Evolutionary conservation across 2,888 invertebrate genomes (phyloP).

Genomic region (Tiphia femorata): DNA sequence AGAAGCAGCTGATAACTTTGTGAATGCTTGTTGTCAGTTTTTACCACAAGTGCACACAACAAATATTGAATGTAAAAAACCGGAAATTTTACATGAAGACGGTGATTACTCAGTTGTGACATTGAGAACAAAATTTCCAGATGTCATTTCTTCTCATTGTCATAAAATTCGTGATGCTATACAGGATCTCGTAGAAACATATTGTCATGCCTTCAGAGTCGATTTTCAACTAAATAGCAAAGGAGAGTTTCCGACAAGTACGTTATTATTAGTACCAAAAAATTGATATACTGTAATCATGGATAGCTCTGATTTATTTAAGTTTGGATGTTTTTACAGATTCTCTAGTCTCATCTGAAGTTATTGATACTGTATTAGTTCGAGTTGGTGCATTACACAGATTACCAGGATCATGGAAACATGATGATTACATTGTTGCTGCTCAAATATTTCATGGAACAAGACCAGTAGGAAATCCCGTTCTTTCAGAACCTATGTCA

Average conservation of each 20-base stretch:
- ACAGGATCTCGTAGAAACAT: slow-evolving; percentile 86
- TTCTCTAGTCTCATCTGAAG: slow-evolving; percentile 77
- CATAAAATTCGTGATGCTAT: slow-evolving; percentile 84
- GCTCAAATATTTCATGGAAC: slow-evolving; percentile 93
- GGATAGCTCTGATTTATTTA: too few relatives aligned
- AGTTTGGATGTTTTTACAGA: slow-evolving; percentile 70
- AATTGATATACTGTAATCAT: too few relatives aligned
- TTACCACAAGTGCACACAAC: slow-evolving; percentile 64
- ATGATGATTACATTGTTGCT: slow-evolving; percentile 87
- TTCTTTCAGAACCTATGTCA: slow-evolving; percentile 78
- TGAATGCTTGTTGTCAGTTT: slow-evolving; percentile 73
- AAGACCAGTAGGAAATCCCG: slow-evolving; percentile 79
- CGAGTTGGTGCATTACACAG: slow-evolving; percentile 88
- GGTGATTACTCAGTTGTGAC: slow-evolving; percentile 80
- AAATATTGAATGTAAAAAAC: slow-evolving; percentile 69
- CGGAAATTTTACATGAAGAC: slow-evolving; percentile 77
- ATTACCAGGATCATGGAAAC: slow-evolving; percentile 82
- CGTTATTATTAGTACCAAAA: too few relatives aligned
- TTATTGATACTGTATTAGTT: slow-evolving; percentile 82
- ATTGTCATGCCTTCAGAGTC: slow-evolving; percentile 86
- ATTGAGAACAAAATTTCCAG: slow-evolving; percentile 71
- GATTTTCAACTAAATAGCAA: slow-evolving; percentile 82
- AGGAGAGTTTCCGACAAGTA: slow-evolving; percentile 72
- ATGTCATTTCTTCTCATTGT: slow-evolving; percentile 77
- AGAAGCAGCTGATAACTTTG: slow-evolving; percentile 78